Base-by-base conservation (phyloP, 2,113 vertebrate species). In the Clinocottus analis region DNA sequence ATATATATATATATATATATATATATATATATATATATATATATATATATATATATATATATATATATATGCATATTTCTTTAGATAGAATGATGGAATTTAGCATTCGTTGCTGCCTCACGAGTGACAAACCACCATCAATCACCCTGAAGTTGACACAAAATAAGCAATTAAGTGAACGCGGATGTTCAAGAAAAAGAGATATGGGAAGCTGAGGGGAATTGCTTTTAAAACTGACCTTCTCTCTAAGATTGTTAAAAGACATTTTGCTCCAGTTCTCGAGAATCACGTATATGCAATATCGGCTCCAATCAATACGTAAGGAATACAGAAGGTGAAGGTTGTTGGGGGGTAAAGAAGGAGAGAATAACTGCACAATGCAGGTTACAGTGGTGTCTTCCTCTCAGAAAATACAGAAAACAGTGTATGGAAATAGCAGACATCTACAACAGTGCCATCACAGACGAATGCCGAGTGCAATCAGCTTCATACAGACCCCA, bases 381-480 rank as follows among this genome's bases (percentile, higher is more conserved):
- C 72, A 60, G 73, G 35, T 33, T 25, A 81, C 63, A 61, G 53
- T 5, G 45, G 8, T 19, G 62, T 72, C 60, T 60, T 68, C 29
- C 39, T 80, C 68, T 64, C 60, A 59, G 56, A 64, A 68, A 77
- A 76, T 78, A 49, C 33, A 77, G 82, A 55, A 31, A 31, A 43
- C 72, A 66, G 37, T 55, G 58, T 74, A 47, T 19, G 47, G 73
- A 85, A 80, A 74, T 59, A 67, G 71, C 59, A 80, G 81, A 80
- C 56, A 68, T 72, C 74, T 80, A 93, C 91, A 95, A 86, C 82
- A 83, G 47, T 93, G 95, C 95, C 94, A 95, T 95, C 95, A 93
- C 88, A 94, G 93, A 96, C 93, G 81, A 92, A 94, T 91, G 94
- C 95, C 94, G 91, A 93, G 92, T 90, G 93, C 92, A 95, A 95